Conservation (phyloP, 2,888 invertebrate species). For the Epirrhoe alternata region DNA sequence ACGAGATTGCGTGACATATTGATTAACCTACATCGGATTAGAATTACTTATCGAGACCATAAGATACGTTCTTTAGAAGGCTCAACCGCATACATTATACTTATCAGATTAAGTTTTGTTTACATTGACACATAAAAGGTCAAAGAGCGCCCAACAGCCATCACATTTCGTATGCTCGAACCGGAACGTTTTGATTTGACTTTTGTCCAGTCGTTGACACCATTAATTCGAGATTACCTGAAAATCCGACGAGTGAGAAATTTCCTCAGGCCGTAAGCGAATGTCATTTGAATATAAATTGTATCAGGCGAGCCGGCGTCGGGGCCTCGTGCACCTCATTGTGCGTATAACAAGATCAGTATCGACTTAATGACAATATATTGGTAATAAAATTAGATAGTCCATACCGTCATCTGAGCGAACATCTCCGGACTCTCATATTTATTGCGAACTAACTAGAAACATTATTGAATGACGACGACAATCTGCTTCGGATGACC, state of each 20-base stretch:
- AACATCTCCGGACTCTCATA: constrained; percentile 78
- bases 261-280: constrained; percentile 75
- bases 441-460: constrained; percentile 82
- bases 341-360: constrained; percentile 85
- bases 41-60: constrained; percentile 41
- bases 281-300: constrained; percentile 84
- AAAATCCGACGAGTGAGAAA: constrained; percentile 83
- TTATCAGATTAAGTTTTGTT: constrained; percentile 49
- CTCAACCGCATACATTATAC: constrained; percentile 45
- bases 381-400: constrained; percentile 85
- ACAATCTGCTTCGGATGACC: constrained; percentile 68
- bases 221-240: constrained; percentile 80
- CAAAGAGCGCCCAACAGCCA: constrained; percentile 50
- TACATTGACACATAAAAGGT: constrained; percentile 49
- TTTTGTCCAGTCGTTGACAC: constrained; percentile 64
- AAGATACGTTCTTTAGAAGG: constrained; percentile 41
- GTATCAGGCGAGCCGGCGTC: constrained; percentile 68
- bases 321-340: constrained; percentile 74
- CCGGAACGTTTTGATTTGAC: constrained; percentile 59
- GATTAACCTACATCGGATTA: constrained; percentile 47
- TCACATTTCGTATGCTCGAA: constrained; percentile 49
- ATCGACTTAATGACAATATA: constrained; percentile 86
- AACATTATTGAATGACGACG: constrained; percentile 79
- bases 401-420: constrained; percentile 77
- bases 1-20: constrained; percentile 53